Conservation (phyloP, 2,888 invertebrate species). For the Ypsolopha sequella region DNA sequence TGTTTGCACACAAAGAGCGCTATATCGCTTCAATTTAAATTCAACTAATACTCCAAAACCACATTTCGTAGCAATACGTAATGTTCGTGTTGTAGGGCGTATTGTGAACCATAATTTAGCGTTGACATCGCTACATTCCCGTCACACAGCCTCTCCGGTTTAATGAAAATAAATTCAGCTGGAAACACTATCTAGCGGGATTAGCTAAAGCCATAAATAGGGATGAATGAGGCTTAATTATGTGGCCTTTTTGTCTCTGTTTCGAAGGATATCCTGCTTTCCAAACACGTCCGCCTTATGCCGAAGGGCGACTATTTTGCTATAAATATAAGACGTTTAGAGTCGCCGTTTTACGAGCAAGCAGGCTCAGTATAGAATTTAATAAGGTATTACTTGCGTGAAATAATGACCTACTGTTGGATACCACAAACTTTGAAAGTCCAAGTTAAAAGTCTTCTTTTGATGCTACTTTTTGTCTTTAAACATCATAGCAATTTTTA, state of each 20-base stretch:
- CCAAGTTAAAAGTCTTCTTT: no score
- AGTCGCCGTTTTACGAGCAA: background rate
- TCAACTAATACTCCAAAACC: no score
- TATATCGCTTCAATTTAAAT: no score
- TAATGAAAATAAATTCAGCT: slow-evolving; percentile 25
- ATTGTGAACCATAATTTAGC: background rate
- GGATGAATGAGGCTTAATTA: slow-evolving; percentile 53
- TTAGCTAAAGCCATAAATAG: slow-evolving; percentile 40
- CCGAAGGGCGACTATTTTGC: slow-evolving; percentile 12
- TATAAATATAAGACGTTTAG: slow-evolving; percentile 5
- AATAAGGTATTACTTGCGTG: no score
- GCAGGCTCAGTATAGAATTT: no score
- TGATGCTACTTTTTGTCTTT: no score
- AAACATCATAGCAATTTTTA: no score
- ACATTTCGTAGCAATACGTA: background rate
- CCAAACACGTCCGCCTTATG: slow-evolving; percentile 30
- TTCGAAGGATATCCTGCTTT: slow-evolving; percentile 20
- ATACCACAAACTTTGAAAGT: no score
- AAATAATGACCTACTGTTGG: no score
- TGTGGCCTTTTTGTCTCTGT: slow-evolving; percentile 33
- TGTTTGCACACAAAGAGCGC: no score
- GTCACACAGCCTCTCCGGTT: slow-evolving; percentile 12
- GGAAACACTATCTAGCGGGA: slow-evolving; percentile 26
- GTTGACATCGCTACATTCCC: background rate
- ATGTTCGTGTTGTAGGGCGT: background rate